phyloP scores from a whole-genome alignment of 2,888 invertebrate genomes.

The Diploptera punctata region DNA sequence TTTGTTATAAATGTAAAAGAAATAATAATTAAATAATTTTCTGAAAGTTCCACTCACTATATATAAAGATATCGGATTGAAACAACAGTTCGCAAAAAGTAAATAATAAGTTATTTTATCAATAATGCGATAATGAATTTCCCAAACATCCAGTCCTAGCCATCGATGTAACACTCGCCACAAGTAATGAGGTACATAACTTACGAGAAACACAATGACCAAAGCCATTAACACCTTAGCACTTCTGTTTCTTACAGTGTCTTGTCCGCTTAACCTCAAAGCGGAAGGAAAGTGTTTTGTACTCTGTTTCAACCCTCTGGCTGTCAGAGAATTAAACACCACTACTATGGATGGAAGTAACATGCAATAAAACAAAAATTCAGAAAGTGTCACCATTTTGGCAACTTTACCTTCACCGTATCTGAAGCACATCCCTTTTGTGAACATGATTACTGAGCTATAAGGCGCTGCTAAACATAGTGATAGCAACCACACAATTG shows the following conservation, averaged over 20 bases:
- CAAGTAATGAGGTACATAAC: background rate
- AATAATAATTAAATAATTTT: background rate
- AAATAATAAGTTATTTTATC: background rate
- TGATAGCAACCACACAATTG: background rate
- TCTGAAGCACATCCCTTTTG: background rate
- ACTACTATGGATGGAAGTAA: background rate
- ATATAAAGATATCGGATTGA: slow-evolving; percentile 8
- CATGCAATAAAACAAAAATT: slow-evolving; percentile 6
- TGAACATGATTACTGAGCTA: background rate
- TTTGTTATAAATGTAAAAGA: background rate
- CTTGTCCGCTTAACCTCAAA: background rate
- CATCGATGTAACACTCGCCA: background rate
- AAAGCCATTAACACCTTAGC: background rate
- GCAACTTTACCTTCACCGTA: background rate
- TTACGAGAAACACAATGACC: background rate
- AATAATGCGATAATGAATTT: background rate
- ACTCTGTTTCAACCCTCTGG: background rate
- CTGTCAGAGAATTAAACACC: background rate
- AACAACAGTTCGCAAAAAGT: slow-evolving; percentile 5
- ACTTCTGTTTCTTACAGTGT: background rate
- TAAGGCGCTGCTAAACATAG: background rate
- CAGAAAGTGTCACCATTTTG: background rate
- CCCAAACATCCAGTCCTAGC: background rate
- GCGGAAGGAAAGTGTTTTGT: background rate
- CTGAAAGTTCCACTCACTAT: background rate